Conservation (phyloP, 2,888 invertebrate species). For the Carterocephalus palaemon region DNA sequence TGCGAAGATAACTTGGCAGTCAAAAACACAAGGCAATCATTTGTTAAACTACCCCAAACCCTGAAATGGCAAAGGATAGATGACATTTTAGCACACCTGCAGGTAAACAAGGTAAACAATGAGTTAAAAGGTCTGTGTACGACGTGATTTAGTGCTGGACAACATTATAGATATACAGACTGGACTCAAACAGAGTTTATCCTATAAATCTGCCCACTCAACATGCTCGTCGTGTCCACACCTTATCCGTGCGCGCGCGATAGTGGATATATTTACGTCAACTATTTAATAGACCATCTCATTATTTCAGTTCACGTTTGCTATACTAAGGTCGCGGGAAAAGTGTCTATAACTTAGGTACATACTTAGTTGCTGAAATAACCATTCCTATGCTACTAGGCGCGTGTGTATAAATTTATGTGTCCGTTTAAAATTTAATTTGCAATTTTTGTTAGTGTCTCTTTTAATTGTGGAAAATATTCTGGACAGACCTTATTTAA, state of each 20-base stretch:
- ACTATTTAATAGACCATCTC: slow-evolving; percentile 59
- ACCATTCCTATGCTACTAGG: slow-evolving; percentile 53
- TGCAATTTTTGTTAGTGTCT: slow-evolving; percentile 46
- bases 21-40: too few species aligned
- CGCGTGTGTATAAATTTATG: slow-evolving; percentile 52
- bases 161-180: background rate
- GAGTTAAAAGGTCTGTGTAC: too few species aligned
- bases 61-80: too few species aligned
- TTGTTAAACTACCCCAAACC: too few species aligned
- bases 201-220: slow-evolving; percentile 29
- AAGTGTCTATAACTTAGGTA: slow-evolving; percentile 49
- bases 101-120: too few species aligned
- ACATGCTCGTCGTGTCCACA: slow-evolving; percentile 26
- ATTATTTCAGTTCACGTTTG: slow-evolving; percentile 69
- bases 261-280: slow-evolving; percentile 58
- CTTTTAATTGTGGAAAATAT: slow-evolving; percentile 19
- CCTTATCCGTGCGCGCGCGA: slow-evolving; percentile 34
- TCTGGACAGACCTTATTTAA: slow-evolving; percentile 1
- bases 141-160: too few species aligned
- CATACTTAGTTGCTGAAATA: slow-evolving; percentile 44
- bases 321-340: slow-evolving; percentile 59
- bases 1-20: too few species aligned
- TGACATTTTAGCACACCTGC: too few species aligned
- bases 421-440: slow-evolving; percentile 47
- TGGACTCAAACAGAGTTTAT: slow-evolving; percentile 13